phyloP scores from a whole-genome alignment of 2,888 invertebrate genomes.

The Himalopsyche japonica region DNA sequence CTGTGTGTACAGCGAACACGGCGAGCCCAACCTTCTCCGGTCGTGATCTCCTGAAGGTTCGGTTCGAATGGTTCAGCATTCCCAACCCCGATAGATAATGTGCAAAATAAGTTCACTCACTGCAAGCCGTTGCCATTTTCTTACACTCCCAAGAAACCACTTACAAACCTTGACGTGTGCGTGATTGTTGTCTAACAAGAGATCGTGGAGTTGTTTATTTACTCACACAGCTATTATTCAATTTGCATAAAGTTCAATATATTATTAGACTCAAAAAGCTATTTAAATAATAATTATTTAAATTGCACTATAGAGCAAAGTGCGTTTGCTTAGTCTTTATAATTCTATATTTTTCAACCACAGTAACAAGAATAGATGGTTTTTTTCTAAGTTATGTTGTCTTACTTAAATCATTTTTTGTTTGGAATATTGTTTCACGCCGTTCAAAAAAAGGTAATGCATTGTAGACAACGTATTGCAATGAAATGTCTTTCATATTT shows the following conservation, averaged over 20 bases:
- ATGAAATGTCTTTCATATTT: neutral
- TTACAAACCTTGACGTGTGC: neutral
- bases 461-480: too few species aligned
- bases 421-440: too few species aligned
- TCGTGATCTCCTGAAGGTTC: neutral
- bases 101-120: neutral
- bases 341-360: too few species aligned
- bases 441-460: too few species aligned
- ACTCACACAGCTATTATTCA: neutral
- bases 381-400: too few species aligned
- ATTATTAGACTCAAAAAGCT: neutral
- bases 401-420: too few species aligned
- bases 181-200: neutral
- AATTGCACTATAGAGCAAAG: too few species aligned
- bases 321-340: too few species aligned
- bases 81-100: neutral
- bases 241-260: neutral
- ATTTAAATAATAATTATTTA: too few species aligned
- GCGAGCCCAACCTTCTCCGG: neutral
- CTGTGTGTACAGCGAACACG: neutral
- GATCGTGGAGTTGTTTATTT: neutral
- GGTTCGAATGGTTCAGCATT: neutral
- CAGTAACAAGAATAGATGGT: too few species aligned
- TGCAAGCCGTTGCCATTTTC: neutral
- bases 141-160: neutral